Evolutionary conservation across 23 tunicate species (phyloP).

Genomic region (Botrylloides violaceus): DNA sequence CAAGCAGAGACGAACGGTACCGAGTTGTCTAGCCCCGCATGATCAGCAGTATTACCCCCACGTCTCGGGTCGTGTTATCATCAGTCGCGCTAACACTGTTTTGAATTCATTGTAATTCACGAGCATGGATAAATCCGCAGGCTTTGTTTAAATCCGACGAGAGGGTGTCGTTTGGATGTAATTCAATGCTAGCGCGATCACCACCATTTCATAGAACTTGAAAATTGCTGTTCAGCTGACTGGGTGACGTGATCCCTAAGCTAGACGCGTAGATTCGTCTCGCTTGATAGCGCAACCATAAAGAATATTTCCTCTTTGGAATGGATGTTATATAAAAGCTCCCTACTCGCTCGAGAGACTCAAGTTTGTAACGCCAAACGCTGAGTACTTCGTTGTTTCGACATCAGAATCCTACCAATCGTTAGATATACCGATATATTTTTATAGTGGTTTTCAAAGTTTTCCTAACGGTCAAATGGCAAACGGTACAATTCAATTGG

Average conservation of each 20-base stretch:
- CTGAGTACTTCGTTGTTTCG: not conserved
- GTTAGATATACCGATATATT: no score
- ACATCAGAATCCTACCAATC: not conserved
- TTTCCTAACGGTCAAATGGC: constrained; percentile 40
- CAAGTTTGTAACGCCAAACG: not conserved
- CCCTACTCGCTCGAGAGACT: not conserved
- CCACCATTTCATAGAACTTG: no score
- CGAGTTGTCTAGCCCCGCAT: no score
- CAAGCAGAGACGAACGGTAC: no score
- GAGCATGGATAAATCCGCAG: no score
- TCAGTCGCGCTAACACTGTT: no score
- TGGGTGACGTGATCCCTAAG: not conserved
- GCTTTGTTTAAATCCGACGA: no score
- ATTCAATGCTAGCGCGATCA: no score
- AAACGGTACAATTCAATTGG: constrained; percentile 56
- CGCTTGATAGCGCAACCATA: not conserved
- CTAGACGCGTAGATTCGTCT: not conserved
- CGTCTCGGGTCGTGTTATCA: no score
- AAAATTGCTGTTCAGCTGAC: not conserved
- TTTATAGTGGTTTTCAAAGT: not conserved
- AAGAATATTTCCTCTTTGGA: not conserved
- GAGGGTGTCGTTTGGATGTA: no score
- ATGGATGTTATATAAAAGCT: not conserved
- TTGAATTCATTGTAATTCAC: no score
- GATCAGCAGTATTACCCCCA: no score